Evolutionary conservation across 2,113 vertebrate species (phyloP).

Genomic region (Perca schrenkii): DNA sequence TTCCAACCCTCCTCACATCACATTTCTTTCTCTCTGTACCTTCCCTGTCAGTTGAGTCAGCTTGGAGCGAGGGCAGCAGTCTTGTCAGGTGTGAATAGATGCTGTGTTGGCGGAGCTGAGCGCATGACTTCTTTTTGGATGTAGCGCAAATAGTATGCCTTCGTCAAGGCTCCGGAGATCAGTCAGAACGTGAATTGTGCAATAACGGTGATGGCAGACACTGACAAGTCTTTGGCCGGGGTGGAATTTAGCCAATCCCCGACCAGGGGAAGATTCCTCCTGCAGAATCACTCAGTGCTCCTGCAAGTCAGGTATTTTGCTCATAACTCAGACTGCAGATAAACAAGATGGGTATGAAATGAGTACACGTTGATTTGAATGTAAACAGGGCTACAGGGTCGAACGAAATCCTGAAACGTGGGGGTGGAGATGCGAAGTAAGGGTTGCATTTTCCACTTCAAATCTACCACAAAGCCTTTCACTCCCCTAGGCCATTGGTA

Average conservation of each 20-base stretch:
- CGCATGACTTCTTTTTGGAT: conserved; percentile 66
- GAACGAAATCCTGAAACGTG: conserved; percentile 34
- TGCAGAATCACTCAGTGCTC: conserved; percentile 53
- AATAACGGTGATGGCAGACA: conserved; percentile 73
- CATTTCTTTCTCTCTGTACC: conserved; percentile 44
- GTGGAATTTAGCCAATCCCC: conserved; percentile 54
- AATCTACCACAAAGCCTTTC: conserved; percentile 63
- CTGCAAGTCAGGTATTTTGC: conserved; percentile 45
- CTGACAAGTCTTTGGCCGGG: conserved; percentile 69
- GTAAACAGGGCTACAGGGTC: conserved; percentile 20
- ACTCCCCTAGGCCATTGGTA: conserved; percentile 64
- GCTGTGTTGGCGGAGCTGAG: conserved; percentile 62
- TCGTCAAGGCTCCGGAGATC: conserved; percentile 53
- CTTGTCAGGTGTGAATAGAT: conserved; percentile 74
- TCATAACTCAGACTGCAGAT: conserved; percentile 48
- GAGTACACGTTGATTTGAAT: conserved; percentile 23
- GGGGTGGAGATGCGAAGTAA: conserved; percentile 52
- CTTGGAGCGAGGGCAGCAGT: conserved; percentile 39
- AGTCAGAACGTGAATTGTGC: conserved; percentile 70
- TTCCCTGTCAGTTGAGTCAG: conserved; percentile 60
- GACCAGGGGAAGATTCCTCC: conserved; percentile 51
- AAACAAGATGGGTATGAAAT: conserved; percentile 39
- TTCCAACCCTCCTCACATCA: conserved; percentile 31
- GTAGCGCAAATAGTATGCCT: conserved; percentile 60
- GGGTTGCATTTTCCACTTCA: conserved; percentile 63